Conservation (phyloP, 2,888 invertebrate species). For the Sycophila texana region DNA sequence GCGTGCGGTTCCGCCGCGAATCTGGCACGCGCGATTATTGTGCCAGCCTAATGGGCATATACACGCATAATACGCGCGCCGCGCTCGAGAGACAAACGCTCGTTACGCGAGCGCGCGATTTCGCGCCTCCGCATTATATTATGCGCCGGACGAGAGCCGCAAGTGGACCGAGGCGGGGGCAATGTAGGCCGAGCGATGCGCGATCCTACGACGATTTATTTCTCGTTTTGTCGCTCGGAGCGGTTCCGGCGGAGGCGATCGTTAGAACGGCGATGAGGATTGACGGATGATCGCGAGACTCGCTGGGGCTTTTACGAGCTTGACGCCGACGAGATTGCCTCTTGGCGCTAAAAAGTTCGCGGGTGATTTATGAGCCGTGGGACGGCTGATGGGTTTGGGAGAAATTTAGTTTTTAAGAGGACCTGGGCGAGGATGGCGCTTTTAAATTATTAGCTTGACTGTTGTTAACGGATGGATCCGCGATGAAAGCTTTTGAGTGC, state of each 20-base stretch:
- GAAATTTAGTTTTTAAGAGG: too few species aligned
- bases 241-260: not conserved
- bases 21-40: not conserved
- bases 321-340: too few species aligned
- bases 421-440: too few species aligned
- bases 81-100: not conserved
- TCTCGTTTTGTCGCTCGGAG: slow-evolving; percentile 8
- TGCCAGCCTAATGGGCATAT: too few species aligned
- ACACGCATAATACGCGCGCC: not conserved
- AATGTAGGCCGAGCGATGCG: not conserved
- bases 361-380: too few species aligned
- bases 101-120: not conserved
- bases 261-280: not conserved
- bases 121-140: not conserved
- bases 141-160: not conserved
- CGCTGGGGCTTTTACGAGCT: too few species aligned
- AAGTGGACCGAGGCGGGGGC: slow-evolving; percentile 38
- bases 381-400: too few species aligned
- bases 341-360: too few species aligned
- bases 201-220: not conserved
- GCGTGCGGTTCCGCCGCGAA: not conserved
- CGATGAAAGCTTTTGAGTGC: too few species aligned
- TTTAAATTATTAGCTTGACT: too few species aligned
- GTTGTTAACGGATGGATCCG: too few species aligned
- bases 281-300: not conserved